Evolutionary conservation across 2,888 invertebrate genomes (phyloP), one percentile per base, ranked within the genome.

Genomic region (Microctonus brassicae): DNA sequence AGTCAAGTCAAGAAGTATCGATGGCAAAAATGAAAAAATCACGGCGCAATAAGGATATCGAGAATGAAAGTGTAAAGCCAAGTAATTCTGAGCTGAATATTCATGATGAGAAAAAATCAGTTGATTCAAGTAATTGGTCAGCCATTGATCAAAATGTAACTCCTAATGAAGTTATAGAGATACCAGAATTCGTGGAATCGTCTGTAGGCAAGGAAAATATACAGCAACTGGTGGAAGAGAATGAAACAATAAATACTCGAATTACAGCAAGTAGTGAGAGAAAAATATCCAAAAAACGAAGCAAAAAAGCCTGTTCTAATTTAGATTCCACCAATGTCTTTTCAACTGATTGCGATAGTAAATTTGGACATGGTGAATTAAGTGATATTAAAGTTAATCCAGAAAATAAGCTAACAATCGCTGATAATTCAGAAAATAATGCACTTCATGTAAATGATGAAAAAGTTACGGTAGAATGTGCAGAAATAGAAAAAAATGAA

Each of bases 1-100:
- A 82, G 58, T 63, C 77, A 9, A 78, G 73, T 22, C 73, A 72
- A 1, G 82, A 81, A 9, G 63, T 76, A 0, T 53, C 72, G 0
- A 60, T 64, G 0, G 60, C 79, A 2, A 79, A 79, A 17, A 63
- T 76, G 22, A 82, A 75, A 39, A 85, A 83, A 29, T 78, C 77
- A 20, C 80, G 80, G 13, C 80, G 77, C 33, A 81, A 60, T 47
- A 82, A 76, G 26, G 80, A 78, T 39, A 24, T 53, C 2, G 82
- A 81, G 5, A 70, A 33, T 69, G 53, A 52, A 67, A 57, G 42
- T 47, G 2, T 33, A 64, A 69, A 57, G 60, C 33, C 53, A 33
- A 57, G 10, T 22, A 9, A 24, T 17, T 7, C 34, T 13, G 68
- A 61, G 13, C 10, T 1, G 5, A 11, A 22, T 10, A 20, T 39